Evolutionary conservation across 2,113 vertebrate genomes (phyloP).

Genomic region (Grammomys surdaster): DNA sequence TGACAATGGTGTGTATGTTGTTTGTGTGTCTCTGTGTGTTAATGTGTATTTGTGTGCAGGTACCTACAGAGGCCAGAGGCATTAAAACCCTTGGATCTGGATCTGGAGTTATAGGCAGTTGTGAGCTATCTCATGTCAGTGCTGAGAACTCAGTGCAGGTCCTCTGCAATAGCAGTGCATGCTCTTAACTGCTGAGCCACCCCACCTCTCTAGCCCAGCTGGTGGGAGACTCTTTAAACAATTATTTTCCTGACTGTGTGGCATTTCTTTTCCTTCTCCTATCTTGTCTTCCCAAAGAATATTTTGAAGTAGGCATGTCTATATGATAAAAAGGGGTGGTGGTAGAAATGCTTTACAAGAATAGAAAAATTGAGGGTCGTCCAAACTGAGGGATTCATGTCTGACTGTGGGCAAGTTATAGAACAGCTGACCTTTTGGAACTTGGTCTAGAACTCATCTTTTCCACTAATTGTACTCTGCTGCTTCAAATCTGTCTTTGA

Average conservation of each 20-base stretch:
- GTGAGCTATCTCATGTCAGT: neutral
- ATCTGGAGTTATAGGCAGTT: neutral
- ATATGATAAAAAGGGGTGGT: constrained; percentile 46
- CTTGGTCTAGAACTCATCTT: constrained; percentile 24
- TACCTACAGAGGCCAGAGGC: neutral
- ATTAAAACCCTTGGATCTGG: neutral
- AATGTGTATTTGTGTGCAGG: neutral
- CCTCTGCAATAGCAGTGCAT: neutral
- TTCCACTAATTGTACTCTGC: neutral
- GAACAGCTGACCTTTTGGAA: neutral
- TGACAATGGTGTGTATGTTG: too few species aligned
- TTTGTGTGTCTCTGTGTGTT: too few species aligned
- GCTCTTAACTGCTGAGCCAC: neutral
- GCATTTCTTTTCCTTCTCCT: constrained; percentile 21
- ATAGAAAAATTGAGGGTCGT: neutral
- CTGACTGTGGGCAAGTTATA: neutral
- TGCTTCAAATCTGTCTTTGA: constrained; percentile 46
- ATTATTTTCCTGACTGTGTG: neutral
- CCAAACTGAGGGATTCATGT: neutral
- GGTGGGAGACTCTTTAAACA: neutral
- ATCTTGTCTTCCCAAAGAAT: constrained; percentile 10
- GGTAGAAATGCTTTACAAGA: neutral
- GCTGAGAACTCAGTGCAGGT: neutral
- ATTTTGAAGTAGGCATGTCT: constrained; percentile 37
- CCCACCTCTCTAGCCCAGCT: neutral